These are phyloP conservation scores for Embiotoca jacksoni DNA, from an alignment of 2,113 vertebrate genomes.

Conservation along the genomic window DNA sequence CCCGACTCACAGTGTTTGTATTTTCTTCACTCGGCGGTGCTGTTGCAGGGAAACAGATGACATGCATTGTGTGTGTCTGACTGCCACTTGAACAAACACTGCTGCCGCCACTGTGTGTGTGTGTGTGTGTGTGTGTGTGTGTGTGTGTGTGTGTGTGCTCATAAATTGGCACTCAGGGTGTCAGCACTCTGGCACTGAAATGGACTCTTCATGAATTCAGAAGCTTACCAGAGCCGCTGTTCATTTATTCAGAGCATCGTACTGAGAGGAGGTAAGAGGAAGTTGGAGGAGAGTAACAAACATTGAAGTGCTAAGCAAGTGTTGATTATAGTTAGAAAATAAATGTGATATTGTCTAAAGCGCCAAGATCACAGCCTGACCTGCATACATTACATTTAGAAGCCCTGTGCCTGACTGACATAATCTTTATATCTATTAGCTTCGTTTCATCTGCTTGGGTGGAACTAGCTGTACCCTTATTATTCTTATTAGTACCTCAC, in stretches of 20 bases:
- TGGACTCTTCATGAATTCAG: conserved; percentile 58
- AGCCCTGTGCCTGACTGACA: no score
- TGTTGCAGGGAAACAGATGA: conserved; percentile 43
- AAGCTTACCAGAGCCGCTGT: conserved; percentile 41
- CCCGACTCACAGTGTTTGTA: conserved; percentile 27
- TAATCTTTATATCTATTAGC: no score
- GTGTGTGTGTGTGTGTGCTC: neutral
- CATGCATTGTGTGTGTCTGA: conserved; percentile 34
- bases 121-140: neutral
- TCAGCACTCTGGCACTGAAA: conserved; percentile 43
- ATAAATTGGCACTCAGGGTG: conserved; percentile 55
- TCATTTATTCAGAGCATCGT: conserved; percentile 58
- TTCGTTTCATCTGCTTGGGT: no score
- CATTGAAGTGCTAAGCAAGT: neutral
- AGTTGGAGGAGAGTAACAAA: neutral
- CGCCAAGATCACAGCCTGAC: neutral
- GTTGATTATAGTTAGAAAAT: neutral
- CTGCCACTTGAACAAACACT: conserved; percentile 43
- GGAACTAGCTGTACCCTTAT: no score
- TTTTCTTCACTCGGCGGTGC: conserved; percentile 26
- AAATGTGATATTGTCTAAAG: neutral
- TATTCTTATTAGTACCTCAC: no score
- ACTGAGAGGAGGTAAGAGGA: conserved; percentile 10
- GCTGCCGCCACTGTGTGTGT: conserved; percentile 11
- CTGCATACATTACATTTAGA: no score